A percentile compares a stretch with the other conserved stretches of the same genome.
Conservation (phyloP, 2,113 vertebrate species). For the Mustelus asterias region DNA sequence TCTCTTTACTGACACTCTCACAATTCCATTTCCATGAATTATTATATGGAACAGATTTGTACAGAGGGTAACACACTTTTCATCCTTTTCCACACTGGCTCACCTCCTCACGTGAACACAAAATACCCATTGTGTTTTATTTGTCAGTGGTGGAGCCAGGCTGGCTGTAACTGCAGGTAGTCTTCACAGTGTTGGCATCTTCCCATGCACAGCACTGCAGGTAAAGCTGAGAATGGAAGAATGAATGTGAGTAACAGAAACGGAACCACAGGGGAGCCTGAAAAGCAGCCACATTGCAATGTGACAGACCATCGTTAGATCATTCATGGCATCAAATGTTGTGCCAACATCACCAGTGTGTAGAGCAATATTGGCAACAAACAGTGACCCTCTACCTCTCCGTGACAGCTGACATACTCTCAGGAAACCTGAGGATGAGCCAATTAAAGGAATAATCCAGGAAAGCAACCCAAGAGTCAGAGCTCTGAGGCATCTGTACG, state of each 20-base stretch:
- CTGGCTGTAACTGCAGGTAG: neutral
- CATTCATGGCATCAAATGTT: neutral
- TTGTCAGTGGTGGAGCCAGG: neutral
- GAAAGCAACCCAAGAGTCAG: neutral
- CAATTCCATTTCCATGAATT: neutral
- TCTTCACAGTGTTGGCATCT: neutral
- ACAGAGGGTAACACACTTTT: neutral
- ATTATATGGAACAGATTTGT: neutral
- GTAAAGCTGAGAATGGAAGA: neutral
- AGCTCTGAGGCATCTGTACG: neutral
- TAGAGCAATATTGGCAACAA: neutral
- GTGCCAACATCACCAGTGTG: neutral
- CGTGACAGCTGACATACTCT: neutral
- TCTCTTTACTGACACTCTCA: neutral
- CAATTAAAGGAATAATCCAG: constrained; percentile 3
- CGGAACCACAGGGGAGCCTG: neutral
- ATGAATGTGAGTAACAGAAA: neutral
- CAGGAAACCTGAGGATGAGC: neutral
- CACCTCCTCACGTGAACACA: neutral
- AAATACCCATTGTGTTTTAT: neutral
- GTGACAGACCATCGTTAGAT: neutral
- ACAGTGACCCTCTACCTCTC: neutral
- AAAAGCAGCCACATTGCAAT: neutral
- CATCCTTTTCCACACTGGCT: neutral
- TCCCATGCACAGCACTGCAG: neutral